Evolutionary conservation across 2,797 vertebrate species (phyloP).

Genomic region (Centroberyx gerrardi): DNA sequence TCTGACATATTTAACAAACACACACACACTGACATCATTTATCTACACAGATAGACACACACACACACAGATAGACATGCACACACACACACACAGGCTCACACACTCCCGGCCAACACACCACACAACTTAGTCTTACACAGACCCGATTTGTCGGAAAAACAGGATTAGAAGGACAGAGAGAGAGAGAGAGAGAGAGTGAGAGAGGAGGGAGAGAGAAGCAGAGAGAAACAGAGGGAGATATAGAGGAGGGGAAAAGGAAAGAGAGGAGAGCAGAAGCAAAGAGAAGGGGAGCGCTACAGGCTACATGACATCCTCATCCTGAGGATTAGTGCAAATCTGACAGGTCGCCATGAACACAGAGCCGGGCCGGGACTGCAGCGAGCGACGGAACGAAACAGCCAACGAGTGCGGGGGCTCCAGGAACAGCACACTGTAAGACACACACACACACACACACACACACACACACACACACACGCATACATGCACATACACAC

Average conservation of each 20-base stretch:
- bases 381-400: conserved; percentile 35
- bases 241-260: not conserved
- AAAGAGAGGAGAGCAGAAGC: conserved; percentile 3
- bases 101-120: not conserved
- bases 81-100: not conserved
- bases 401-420: conserved; percentile 19
- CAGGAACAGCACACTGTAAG: conserved; percentile 24
- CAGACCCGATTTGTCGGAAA: conserved; percentile 60
- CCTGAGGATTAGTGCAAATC: conserved; percentile 71
- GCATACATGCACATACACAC: conserved; percentile 5
- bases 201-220: conserved; percentile 3
- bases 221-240: conserved; percentile 8
- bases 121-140: conserved; percentile 19
- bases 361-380: conserved; percentile 40
- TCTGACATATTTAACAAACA: not conserved
- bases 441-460: conserved; percentile 7
- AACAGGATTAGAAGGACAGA: conserved; percentile 60
- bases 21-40: not conserved
- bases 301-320: conserved; percentile 49
- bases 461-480: conserved; percentile 7
- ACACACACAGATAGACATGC: conserved; percentile 13
- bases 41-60: conserved; percentile 9
- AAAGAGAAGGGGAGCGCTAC: conserved; percentile 24
- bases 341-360: conserved; percentile 73
- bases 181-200: conserved; percentile 12